phyloP scores from a whole-genome alignment of 2,888 invertebrate species.

The Patella depressa region DNA sequence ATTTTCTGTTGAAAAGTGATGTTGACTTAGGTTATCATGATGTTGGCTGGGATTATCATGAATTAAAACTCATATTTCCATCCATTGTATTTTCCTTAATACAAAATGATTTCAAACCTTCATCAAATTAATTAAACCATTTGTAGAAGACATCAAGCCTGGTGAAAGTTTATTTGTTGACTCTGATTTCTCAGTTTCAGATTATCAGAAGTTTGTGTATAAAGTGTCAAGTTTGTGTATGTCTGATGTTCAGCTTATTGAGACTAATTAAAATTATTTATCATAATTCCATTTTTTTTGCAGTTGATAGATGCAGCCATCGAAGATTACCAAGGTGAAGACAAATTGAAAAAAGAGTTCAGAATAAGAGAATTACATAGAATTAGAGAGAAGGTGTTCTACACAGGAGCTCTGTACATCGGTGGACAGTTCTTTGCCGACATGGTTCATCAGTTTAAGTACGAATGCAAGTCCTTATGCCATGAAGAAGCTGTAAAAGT shows the following conservation, averaged over 20 bases:
- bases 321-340: not conserved
- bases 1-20: too few species aligned
- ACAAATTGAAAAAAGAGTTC: not conserved
- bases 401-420: not conserved
- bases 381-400: not conserved
- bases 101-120: too few species aligned
- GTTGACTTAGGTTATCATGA: too few species aligned
- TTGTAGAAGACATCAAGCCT: too few species aligned
- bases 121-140: too few species aligned
- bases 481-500: not conserved
- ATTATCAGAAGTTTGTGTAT: not conserved
- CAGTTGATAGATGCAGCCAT: not conserved
- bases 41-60: too few species aligned
- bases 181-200: too few species aligned
- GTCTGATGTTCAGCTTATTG: too few species aligned
- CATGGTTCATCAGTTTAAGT: not conserved
- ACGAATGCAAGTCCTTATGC: not conserved
- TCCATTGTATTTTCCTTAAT: too few species aligned
- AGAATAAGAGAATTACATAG: not conserved
- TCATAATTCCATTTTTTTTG: not conserved
- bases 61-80: too few species aligned
- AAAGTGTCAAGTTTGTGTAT: too few species aligned
- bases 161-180: too few species aligned
- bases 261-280: not conserved
- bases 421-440: conserved; percentile 2